Percentiles rank a stretch among this genome's conserved stretches.
These are phyloP conservation scores for Pandemis heparana DNA, from an alignment of 2,888 invertebrate species.

Conservation along the genomic window DNA sequence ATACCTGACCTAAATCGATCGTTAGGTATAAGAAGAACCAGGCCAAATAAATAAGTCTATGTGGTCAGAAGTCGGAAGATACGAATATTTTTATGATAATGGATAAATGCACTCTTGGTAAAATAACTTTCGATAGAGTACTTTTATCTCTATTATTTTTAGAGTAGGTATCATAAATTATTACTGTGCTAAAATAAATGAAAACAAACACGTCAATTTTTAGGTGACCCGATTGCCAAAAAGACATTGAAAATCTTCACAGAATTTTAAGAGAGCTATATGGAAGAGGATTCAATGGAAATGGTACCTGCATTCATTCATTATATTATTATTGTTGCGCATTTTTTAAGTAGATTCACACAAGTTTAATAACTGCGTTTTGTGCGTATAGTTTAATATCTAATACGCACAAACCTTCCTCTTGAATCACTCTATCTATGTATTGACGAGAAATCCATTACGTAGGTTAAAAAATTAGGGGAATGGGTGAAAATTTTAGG, in stretches of 20 bases:
- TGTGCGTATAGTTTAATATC: too few species aligned
- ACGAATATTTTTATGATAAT: slow-evolving; percentile 13
- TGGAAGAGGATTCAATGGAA: background rate
- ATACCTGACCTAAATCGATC: slow-evolving; percentile 20
- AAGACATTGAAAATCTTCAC: background rate
- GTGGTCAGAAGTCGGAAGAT: slow-evolving; percentile 11
- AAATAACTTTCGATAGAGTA: background rate
- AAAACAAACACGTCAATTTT: background rate
- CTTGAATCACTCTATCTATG: too few species aligned
- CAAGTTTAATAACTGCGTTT: too few species aligned
- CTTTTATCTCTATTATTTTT: background rate
- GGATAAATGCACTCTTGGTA: slow-evolving; percentile 3
- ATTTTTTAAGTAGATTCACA: background rate
- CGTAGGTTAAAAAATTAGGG: too few species aligned
- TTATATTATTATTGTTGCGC: background rate
- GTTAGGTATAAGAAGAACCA: background rate
- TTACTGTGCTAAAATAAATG: background rate
- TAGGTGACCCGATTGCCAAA: background rate
- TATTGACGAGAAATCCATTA: too few species aligned
- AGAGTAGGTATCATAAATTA: background rate
- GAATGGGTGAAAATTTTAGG: too few species aligned
- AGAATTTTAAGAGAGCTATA: background rate
- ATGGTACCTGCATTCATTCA: background rate
- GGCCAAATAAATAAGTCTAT: slow-evolving; percentile 12
- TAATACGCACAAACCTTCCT: too few species aligned